These are phyloP conservation scores for Calliphora vicina DNA, from an alignment of 1,140 invertebrate genomes.

Conservation along the genomic window DNA sequence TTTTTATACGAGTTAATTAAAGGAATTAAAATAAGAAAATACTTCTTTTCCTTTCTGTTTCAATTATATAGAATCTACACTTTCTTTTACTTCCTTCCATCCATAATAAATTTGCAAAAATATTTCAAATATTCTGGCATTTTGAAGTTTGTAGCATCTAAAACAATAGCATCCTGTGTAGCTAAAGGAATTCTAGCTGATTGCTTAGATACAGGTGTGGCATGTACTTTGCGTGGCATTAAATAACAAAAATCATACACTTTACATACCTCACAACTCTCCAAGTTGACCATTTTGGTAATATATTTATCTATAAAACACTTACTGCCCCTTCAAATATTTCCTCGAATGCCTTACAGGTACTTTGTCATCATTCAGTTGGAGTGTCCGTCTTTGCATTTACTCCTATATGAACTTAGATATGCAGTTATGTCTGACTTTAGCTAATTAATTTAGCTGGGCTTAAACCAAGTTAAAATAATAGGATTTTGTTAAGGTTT, in stretches of 20 bases:
- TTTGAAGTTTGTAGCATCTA: no score
- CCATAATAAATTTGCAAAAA: no score
- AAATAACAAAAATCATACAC: neutral
- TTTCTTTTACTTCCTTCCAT: no score
- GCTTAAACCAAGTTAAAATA: slow-evolving; percentile 13
- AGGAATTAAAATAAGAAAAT: no score
- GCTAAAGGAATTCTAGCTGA: neutral
- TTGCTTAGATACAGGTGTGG: neutral
- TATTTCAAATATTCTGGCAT: no score
- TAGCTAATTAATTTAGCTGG: slow-evolving; percentile 24
- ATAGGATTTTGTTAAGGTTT: slow-evolving; percentile 4
- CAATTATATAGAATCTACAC: no score
- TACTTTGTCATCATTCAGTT: neutral
- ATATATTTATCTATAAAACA: neutral
- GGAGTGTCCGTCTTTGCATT: neutral
- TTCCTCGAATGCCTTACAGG: no score
- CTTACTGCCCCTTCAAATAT: no score
- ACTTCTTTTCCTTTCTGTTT: no score
- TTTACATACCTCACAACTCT: neutral
- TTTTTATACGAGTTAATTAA: no score
- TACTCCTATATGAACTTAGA: neutral
- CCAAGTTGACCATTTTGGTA: neutral
- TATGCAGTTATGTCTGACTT: neutral
- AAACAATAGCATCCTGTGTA: neutral
- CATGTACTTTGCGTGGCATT: slow-evolving; percentile 3